A percentile compares a stretch with the other conserved stretches of the same genome.
Evolutionary conservation across 2,113 vertebrate genomes (phyloP).

Genomic region (Zosterops borbonicus): DNA sequence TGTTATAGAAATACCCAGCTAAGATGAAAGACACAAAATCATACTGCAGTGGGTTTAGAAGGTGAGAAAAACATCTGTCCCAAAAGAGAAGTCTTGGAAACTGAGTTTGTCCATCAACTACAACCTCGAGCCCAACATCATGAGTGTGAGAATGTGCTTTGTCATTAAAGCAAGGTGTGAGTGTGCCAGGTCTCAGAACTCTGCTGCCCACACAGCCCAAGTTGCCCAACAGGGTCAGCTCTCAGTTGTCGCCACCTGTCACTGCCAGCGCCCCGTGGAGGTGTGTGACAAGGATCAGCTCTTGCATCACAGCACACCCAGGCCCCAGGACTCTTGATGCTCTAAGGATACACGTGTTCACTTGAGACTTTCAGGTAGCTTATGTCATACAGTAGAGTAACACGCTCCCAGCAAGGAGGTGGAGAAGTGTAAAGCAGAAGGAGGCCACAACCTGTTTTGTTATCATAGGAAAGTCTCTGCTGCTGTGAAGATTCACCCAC

Average conservation of each 20-base stretch:
- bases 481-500: not conserved
- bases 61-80: not conserved
- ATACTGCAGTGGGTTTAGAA: not conserved
- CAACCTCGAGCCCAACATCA: accelerated
- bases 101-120: accelerated
- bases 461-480: not conserved
- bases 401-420: not conserved
- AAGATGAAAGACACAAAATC: not conserved
- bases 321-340: not conserved
- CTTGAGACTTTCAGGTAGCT: not conserved
- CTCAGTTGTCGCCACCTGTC: not conserved
- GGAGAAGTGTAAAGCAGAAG: not conserved
- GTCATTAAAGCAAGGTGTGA: not conserved
- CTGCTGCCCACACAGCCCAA: not conserved
- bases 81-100: not conserved
- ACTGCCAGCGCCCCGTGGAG: not conserved
- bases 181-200: not conserved
- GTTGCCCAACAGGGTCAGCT: not conserved
- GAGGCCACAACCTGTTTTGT: not conserved
- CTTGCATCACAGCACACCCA: not conserved
- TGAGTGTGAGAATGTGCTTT: accelerated
- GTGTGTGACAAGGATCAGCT: not conserved
- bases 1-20: not conserved
- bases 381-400: not conserved
- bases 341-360: not conserved